Evolutionary conservation across 2,113 vertebrate genomes (phyloP).

Genomic region (Sterrhoptilus dennistouni): DNA sequence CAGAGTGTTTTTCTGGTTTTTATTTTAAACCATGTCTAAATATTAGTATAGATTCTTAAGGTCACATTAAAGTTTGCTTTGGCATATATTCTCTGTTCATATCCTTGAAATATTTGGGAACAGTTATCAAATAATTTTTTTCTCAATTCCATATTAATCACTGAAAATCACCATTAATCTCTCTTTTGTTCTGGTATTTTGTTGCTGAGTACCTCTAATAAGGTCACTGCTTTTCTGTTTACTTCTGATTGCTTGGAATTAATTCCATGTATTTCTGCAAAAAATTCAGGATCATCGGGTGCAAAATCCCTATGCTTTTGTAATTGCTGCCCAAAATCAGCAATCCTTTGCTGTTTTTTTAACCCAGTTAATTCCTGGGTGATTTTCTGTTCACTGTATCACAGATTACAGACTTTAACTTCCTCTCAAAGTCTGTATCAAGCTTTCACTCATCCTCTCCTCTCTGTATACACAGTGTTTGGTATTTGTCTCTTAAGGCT

Average conservation of each 20-base stretch:
- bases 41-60: not conserved
- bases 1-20: fast-evolving
- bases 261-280: not conserved
- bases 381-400: not conserved
- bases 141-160: not conserved
- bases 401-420: not conserved
- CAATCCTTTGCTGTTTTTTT: not conserved
- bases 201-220: not conserved
- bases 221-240: conserved; percentile 6
- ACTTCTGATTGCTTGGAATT: not conserved
- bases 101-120: not conserved
- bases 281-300: fast-evolving
- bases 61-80: not conserved
- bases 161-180: not conserved
- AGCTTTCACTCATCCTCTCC: not conserved
- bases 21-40: not conserved
- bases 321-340: not conserved
- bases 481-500: not conserved
- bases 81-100: not conserved
- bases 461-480: not conserved
- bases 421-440: not conserved
- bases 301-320: not conserved
- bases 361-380: not conserved
- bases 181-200: not conserved
- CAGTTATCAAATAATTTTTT: not conserved